phyloP scores from a whole-genome alignment of 2,113 vertebrate species.

The Cranoglanis bouderius region DNA sequence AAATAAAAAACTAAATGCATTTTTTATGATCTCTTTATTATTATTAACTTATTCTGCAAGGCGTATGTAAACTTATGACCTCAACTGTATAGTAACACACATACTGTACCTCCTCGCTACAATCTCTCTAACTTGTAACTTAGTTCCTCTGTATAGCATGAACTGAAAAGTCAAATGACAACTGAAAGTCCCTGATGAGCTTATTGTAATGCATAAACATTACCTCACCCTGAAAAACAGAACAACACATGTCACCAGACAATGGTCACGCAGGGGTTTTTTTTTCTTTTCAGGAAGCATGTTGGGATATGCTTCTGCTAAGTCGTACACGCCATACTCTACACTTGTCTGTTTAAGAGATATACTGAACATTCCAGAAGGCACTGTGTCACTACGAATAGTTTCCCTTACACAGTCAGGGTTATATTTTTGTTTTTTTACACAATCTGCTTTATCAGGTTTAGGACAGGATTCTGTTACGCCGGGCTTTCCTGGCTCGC shows the following conservation, averaged over 20 bases:
- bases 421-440: slow-evolving; percentile 72
- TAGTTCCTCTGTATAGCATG: neutral
- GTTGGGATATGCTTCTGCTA: slow-evolving; percentile 22
- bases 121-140: neutral
- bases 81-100: neutral
- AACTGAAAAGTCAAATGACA: slow-evolving; percentile 10
- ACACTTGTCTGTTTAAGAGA: slow-evolving; percentile 62
- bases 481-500: slow-evolving; percentile 72
- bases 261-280: neutral
- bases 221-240: slow-evolving; percentile 25
- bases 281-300: neutral
- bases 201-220: neutral
- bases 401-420: slow-evolving; percentile 74
- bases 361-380: slow-evolving; percentile 74
- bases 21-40: no score
- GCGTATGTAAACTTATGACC: no score
- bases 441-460: slow-evolving; percentile 73
- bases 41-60: no score
- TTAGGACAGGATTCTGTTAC: slow-evolving; percentile 70
- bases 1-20: no score
- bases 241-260: slow-evolving; percentile 27
- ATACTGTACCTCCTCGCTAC: neutral
- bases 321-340: slow-evolving; percentile 56
- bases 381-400: slow-evolving; percentile 72
- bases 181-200: neutral